Conservation (phyloP, 2,888 invertebrate genomes). For the Smittia aterrima region DNA sequence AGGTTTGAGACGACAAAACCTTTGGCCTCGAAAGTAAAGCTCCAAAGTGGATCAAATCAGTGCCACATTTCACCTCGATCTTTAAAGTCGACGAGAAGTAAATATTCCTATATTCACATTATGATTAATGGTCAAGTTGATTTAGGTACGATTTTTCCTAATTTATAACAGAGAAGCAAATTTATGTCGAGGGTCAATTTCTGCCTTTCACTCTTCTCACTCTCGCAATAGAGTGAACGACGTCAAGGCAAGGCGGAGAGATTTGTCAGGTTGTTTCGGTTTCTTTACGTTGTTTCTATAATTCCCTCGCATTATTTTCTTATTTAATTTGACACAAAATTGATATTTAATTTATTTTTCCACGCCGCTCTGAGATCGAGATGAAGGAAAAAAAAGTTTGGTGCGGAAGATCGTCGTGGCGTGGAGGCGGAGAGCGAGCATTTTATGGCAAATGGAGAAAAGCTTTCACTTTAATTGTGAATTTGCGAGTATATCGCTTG, state of each 20-base stretch:
- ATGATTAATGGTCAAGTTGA: constrained; percentile 41
- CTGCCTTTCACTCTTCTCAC: background rate
- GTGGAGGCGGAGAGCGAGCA: background rate
- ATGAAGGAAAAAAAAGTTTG: background rate
- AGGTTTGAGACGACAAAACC: no score
- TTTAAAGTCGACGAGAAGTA: background rate
- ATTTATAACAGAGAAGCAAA: constrained; percentile 39
- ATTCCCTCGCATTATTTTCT: constrained; percentile 38
- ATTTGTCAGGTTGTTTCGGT: constrained; percentile 21
- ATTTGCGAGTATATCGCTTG: constrained; percentile 5
- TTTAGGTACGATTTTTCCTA: constrained; percentile 39
- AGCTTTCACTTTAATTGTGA: constrained; percentile 23
- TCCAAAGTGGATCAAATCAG: background rate
- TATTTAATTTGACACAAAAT: constrained; percentile 41
- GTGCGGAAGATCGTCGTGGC: background rate
- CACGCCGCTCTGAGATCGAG: background rate
- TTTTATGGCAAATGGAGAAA: background rate
- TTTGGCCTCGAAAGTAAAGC: no score
- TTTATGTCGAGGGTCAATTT: constrained; percentile 41
- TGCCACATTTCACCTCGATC: background rate
- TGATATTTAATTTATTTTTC: constrained; percentile 39
- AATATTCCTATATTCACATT: constrained; percentile 38
- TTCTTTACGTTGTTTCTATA: constrained; percentile 30
- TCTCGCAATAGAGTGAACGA: background rate
- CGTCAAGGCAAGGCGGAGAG: background rate